Evolutionary conservation across 2,113 vertebrate genomes (phyloP), one percentile per base, ranked within the genome.

Genomic region (Corythoichthys haematopterus): DNA sequence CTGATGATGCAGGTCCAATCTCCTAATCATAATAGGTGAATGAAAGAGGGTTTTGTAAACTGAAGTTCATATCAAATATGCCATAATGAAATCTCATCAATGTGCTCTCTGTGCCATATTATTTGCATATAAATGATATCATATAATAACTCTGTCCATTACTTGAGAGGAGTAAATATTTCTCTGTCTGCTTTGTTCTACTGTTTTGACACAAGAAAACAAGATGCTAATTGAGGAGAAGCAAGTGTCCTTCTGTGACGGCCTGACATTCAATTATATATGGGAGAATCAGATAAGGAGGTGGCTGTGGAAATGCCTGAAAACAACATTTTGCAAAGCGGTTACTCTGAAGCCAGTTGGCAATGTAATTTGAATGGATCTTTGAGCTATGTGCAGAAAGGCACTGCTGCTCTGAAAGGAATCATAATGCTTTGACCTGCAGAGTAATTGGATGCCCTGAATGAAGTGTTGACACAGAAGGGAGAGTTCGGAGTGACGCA

Each of bases 111-210:
- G 65, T 46, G 78, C 85, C 85, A 78, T 82, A 82, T 81, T 88
- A 93, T 93, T 92, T 92, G 92, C 92, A 93, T 93, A 92, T 92
- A 93, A 91, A 93, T 93, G 78, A 90, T 84, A 91, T 84, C 83
- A 89, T 86, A 87, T 90, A 93, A 92, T 90, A 90, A 91, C 78
- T 90, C 69, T 77, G 51, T 76, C 75, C 72, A 75, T 81, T 87
- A 88, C 87, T 85, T 87, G 84, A 77, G 74, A 88, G 85, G 85
- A 91, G 91, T 92, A 93, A 92, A 93, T 92, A 93, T 91, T 89
- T 88, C 82, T 87, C 84, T 78, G 84, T 86, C 87, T 82, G 80
- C 88, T 88, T 88, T 88, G 89, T 89, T 80, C 89, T 79, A 66
- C 64, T 12, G 75, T 72, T 3, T 77, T 85, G 84, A 87, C 85